Evolutionary conservation across 2,888 invertebrate genomes (phyloP).

Genomic region (Lomographa bimaculata): DNA sequence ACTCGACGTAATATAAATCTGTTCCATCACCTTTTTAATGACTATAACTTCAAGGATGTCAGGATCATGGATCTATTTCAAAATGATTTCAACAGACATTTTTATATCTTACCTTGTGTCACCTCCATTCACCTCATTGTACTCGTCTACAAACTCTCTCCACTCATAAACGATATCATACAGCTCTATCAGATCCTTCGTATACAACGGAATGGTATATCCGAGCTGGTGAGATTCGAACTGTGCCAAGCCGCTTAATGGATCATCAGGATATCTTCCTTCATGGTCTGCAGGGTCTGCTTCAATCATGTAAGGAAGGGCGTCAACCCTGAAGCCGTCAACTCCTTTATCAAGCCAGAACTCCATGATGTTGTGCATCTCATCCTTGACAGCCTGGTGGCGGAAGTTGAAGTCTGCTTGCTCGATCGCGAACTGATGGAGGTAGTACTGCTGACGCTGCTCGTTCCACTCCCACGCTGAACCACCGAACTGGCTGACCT

Average conservation of each 20-base stretch:
- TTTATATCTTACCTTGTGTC: conserved; percentile 74
- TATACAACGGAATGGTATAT: conserved; percentile 84
- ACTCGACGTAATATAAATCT: too few relatives aligned
- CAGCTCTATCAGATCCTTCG: conserved; percentile 83
- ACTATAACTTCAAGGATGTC: too few relatives aligned
- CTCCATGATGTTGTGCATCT: conserved; percentile 83
- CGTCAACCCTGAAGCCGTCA: conserved; percentile 90
- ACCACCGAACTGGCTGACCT: conserved; percentile 84
- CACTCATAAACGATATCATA: conserved; percentile 83
- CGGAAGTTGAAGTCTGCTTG: conserved; percentile 89
- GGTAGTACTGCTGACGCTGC: conserved; percentile 85
- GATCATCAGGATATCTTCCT: conserved; percentile 76
- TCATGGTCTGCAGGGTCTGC: conserved; percentile 65
- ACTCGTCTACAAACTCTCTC: conserved; percentile 81
- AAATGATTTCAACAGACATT: too few relatives aligned
- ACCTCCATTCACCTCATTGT: conserved; percentile 59
- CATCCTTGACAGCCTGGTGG: conserved; percentile 78
- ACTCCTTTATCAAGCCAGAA: conserved; percentile 91
- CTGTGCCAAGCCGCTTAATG: conserved; percentile 63
- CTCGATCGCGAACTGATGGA: conserved; percentile 85
- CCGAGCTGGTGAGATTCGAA: conserved; percentile 78
- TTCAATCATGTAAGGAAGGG: conserved; percentile 84
- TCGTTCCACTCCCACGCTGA: conserved; percentile 88
- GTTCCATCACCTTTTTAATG: too few relatives aligned
- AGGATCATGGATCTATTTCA: too few relatives aligned